Conservation (phyloP, 2,113 vertebrate genomes). For the Lampris megalopsis region DNA sequence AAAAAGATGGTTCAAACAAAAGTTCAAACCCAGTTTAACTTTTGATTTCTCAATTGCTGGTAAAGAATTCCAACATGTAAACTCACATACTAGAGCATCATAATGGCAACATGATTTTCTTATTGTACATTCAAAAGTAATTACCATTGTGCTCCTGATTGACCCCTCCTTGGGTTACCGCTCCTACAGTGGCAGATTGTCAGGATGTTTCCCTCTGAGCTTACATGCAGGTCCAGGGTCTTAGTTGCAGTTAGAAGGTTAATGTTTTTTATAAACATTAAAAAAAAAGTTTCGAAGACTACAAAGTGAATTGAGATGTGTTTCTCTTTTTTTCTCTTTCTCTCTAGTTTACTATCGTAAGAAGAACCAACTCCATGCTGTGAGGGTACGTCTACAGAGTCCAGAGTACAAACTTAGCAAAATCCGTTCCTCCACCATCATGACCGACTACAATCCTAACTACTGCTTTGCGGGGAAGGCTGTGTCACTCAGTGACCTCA, state of each 20-base stretch:
- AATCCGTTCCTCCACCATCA: constrained; percentile 90
- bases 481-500: constrained; percentile 85
- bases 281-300: not conserved
- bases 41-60: not conserved
- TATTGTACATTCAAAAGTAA: constrained; percentile 2
- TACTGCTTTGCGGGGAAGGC: constrained; percentile 92
- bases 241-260: constrained; percentile 3
- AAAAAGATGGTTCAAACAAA: not conserved
- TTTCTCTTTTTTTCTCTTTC: constrained; percentile 7
- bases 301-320: not conserved
- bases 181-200: constrained; percentile 58
- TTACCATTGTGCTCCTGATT: not conserved
- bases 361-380: constrained; percentile 85
- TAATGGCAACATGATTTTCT: not conserved
- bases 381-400: constrained; percentile 84
- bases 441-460: constrained; percentile 94
- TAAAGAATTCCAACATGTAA: not conserved
- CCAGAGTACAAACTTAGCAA: constrained; percentile 92
- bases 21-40: not conserved
- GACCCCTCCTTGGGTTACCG: constrained; percentile 71
- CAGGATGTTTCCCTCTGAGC: constrained; percentile 26
- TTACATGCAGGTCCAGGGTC: constrained; percentile 28
- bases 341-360: constrained; percentile 88
- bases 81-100: not conserved
- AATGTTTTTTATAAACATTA: not conserved